Base-by-base conservation (phyloP, 1,140 invertebrate genomes). In the Melanaphis sacchari region DNA sequence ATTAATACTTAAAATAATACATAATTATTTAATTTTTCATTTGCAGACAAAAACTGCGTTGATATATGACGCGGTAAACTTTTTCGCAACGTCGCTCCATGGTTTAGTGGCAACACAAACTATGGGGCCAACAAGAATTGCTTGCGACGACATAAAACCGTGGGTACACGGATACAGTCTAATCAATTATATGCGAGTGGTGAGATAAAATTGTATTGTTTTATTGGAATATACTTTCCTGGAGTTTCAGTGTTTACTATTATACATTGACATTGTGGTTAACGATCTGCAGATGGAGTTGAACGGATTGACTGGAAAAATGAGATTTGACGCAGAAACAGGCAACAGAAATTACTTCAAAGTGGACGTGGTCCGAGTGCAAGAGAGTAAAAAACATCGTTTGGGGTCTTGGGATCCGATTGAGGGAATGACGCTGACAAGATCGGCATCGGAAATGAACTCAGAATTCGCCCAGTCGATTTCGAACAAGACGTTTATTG, bases 111-210 rank as follows among this genome's bases (percentile, higher is more conserved):
- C 97, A 43, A 98, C 97, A 43, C 98, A 99, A 95, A 97, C 98
- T 94, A 98, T 99, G 88, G 97, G 98, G 94, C 98, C 97, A 46
- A 97, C 98, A 95, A 97, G 98, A 95, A 98, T 99, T 84, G 98
- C 97, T 26, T 99, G 98, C 95, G 98, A 98, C 94, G 97, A 98
- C 94, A 97, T 98, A 93, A 97, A 97, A 94, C 97, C 97, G 1
- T 99, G 98, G 98, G 97, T 97, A 9, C 98, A 99, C 95, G 99
- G 99, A 90, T 98, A 98, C 95, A 98, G 98, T 94, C 96, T 99
- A 40, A 98, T 99, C 93, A 99, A 99, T 96, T 99, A 99, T 95
- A 99, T 99, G 98, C 99, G 98, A 96, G 98, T 99, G 94, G 98
- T 99, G 95, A 97, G 97, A 91, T 21, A 76, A 76, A 5, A n/a